These are phyloP conservation scores for Parauchenoglanis ngamensis DNA, from an alignment of 2,797 vertebrate genomes.

Conservation along the genomic window DNA sequence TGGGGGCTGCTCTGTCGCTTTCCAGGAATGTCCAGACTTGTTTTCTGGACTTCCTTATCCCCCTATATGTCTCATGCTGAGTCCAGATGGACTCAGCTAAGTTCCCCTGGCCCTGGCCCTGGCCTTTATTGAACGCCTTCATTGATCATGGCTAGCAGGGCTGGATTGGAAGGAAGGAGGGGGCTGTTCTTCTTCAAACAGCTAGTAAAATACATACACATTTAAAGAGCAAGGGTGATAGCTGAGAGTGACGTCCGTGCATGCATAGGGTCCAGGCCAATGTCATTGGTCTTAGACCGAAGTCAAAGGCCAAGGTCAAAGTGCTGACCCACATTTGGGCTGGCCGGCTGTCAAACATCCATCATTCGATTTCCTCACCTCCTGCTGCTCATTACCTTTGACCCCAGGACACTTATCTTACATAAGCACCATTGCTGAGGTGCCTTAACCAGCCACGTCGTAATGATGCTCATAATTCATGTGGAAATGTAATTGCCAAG, in stretches of 20 bases:
- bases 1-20: constrained; percentile 30
- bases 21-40: constrained; percentile 47
- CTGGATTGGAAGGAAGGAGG: constrained; percentile 8
- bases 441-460: constrained; percentile 52
- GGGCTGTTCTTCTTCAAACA: constrained; percentile 18
- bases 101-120: constrained; percentile 50
- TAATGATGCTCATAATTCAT: constrained; percentile 56
- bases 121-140: constrained; percentile 58
- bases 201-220: constrained; percentile 1
- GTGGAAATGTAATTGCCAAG: constrained; percentile 46
- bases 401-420: constrained; percentile 60
- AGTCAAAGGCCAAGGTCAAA: constrained; percentile 64
- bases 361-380: constrained; percentile 55
- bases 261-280: constrained; percentile 10
- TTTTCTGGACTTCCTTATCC: constrained; percentile 40
- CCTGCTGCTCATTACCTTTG: constrained; percentile 52
- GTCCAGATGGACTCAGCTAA: constrained; percentile 60
- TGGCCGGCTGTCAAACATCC: constrained; percentile 70
- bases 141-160: constrained; percentile 52
- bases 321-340: constrained; percentile 66
- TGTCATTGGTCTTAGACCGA: constrained; percentile 50
- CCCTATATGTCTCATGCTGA: constrained; percentile 36
- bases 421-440: constrained; percentile 53
- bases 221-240: constrained; percentile 22
- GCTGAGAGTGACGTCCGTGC: constrained; percentile 22